These are phyloP conservation scores for Arctocebus calabarensis DNA, from an alignment of 2,797 vertebrate genomes.

Conservation along the genomic window DNA sequence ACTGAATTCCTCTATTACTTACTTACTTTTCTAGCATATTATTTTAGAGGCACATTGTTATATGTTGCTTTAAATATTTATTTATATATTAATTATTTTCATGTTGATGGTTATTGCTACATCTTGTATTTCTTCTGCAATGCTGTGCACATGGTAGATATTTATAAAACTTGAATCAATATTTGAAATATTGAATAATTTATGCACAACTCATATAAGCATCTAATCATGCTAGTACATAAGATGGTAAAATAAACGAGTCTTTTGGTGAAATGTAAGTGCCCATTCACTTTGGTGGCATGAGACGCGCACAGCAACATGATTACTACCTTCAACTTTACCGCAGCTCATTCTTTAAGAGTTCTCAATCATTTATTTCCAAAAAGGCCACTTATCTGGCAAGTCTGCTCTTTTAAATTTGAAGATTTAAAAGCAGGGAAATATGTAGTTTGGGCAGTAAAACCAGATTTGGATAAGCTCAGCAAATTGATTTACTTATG, in stretches of 20 bases:
- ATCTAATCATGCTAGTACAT: not conserved
- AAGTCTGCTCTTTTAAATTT: not conserved
- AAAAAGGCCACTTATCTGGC: not conserved
- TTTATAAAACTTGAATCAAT: conserved; percentile 4
- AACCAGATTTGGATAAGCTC: not conserved
- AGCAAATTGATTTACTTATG: not conserved
- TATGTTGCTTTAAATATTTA: not conserved
- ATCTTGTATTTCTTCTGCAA: not conserved
- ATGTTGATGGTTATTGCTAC: not conserved
- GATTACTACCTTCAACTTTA: not conserved
- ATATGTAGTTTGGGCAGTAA: not conserved
- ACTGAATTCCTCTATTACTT: not conserved
- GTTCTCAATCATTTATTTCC: not conserved
- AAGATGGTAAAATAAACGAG: not conserved
- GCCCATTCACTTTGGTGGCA: not conserved
- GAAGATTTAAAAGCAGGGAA: not conserved
- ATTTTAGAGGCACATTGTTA: not conserved
- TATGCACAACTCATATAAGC: not conserved
- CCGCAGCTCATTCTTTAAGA: not conserved
- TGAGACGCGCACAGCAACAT: not conserved
- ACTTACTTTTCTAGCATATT: not conserved
- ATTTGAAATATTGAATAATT: not conserved
- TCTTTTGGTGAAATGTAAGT: not conserved
- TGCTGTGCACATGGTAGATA: not conserved
- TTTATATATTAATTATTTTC: not conserved